These are phyloP conservation scores for Propithecus coquereli DNA, from an alignment of 2,113 vertebrate species.

Conservation along the genomic window DNA sequence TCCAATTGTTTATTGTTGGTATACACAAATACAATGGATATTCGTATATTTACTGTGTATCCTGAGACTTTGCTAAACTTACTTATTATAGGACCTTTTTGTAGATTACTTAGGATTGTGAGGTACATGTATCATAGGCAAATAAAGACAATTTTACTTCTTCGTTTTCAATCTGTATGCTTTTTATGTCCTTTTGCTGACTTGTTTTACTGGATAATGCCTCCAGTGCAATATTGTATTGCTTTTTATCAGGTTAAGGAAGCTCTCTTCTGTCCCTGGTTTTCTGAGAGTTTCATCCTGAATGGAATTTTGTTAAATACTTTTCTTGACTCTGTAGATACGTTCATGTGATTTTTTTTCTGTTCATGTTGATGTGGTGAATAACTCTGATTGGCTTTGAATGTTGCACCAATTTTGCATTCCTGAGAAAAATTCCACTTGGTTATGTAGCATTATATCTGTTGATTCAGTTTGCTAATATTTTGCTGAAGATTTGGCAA, in stretches of 20 bases:
- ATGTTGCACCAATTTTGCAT: background rate
- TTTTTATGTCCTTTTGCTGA: background rate
- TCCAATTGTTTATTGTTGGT: background rate
- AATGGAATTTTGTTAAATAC: background rate
- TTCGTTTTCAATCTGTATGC: background rate
- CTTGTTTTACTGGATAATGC: background rate
- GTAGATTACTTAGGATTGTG: background rate
- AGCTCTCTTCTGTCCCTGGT: background rate
- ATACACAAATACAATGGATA: background rate
- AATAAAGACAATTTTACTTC: slow-evolving; percentile 1
- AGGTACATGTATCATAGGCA: background rate
- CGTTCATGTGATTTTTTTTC: background rate
- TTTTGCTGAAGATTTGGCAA: background rate
- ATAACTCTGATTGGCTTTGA: background rate
- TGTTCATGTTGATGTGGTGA: background rate
- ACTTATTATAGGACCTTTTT: background rate
- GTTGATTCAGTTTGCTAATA: background rate
- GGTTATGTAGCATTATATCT: background rate
- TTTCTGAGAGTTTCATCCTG: slow-evolving; percentile 18
- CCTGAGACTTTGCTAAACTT: background rate
- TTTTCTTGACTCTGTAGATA: background rate
- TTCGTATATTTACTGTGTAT: background rate
- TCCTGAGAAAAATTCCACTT: background rate
- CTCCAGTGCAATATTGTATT: background rate
- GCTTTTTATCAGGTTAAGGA: background rate